Evolutionary conservation across 1,140 invertebrate genomes (phyloP).

Genomic region (Aphelinus certus): DNA sequence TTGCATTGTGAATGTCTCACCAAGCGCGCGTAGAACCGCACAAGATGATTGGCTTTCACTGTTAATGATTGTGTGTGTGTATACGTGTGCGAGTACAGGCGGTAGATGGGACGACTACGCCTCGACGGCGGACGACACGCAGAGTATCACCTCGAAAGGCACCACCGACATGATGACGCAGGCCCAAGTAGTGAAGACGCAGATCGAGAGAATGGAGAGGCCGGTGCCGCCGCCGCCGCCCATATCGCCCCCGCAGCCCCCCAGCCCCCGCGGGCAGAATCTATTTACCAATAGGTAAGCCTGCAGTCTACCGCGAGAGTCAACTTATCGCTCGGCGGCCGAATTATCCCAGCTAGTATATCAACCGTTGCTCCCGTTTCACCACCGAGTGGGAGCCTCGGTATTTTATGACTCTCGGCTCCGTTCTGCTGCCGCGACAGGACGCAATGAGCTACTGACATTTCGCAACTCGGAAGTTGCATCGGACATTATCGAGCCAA

Average conservation of each 20-base stretch:
- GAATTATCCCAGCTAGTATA: no score
- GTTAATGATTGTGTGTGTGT: not conserved
- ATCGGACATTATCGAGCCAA: no score
- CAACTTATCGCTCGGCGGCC: no score
- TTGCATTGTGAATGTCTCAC: no score
- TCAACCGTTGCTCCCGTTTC: no score
- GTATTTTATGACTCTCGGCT: no score
- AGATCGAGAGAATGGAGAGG: conserved; percentile 66
- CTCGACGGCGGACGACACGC: conserved; percentile 62
- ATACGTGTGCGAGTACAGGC: conserved; percentile 48
- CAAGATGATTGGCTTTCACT: conserved; percentile 29
- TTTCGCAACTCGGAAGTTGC: no score
- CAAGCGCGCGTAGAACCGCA: not conserved
- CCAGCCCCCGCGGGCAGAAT: conserved; percentile 65
- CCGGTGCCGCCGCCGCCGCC: conserved; percentile 78
- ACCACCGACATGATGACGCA: conserved; percentile 67
- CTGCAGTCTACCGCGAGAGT: not conserved
- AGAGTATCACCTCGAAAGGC: conserved; percentile 64
- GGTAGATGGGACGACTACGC: conserved; percentile 70
- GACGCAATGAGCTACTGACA: no score
- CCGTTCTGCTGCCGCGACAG: no score
- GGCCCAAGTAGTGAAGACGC: conserved; percentile 64
- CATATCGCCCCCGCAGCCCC: conserved; percentile 72
- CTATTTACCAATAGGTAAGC: conserved; percentile 65
- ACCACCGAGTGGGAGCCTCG: no score